Evolutionary conservation across 1,140 invertebrate species (phyloP).

Genomic region (Ptiloglossa arizonensis): DNA sequence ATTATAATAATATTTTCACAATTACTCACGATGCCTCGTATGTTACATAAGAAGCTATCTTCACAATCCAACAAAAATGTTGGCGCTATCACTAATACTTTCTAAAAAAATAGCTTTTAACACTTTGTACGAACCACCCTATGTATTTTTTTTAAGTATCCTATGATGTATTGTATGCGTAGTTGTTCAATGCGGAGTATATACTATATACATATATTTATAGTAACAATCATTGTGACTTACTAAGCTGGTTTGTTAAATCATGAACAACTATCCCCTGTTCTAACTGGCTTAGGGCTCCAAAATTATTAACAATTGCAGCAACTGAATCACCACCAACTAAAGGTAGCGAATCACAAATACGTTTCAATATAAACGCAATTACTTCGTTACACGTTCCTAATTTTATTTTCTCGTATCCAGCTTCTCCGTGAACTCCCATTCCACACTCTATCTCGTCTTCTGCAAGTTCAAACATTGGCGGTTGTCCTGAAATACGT

Average conservation of each 20-base stretch:
- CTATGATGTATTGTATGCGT: no score
- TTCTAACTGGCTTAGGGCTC: constrained; percentile 89
- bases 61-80: no score
- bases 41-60: no score
- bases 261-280: constrained; percentile 89
- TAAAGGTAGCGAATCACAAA: constrained; percentile 81
- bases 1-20: no score
- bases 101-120: no score
- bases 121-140: no score
- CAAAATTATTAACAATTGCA: constrained; percentile 91
- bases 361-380: constrained; percentile 80
- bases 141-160: no score
- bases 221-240: constrained; percentile 72
- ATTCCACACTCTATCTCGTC: constrained; percentile 92
- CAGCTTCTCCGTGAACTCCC: constrained; percentile 94
- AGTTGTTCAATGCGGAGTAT: no score
- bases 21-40: no score
- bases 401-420: constrained; percentile 87
- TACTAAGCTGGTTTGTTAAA: constrained; percentile 85
- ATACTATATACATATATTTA: no score
- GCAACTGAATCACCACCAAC: constrained; percentile 83
- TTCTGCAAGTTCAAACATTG: constrained; percentile 85
- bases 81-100: no score
- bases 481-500: constrained; percentile 78
- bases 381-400: constrained; percentile 81